These are phyloP conservation scores for Brachypteracias leptosomus DNA, from an alignment of 2,113 vertebrate genomes.

Conservation along the genomic window DNA sequence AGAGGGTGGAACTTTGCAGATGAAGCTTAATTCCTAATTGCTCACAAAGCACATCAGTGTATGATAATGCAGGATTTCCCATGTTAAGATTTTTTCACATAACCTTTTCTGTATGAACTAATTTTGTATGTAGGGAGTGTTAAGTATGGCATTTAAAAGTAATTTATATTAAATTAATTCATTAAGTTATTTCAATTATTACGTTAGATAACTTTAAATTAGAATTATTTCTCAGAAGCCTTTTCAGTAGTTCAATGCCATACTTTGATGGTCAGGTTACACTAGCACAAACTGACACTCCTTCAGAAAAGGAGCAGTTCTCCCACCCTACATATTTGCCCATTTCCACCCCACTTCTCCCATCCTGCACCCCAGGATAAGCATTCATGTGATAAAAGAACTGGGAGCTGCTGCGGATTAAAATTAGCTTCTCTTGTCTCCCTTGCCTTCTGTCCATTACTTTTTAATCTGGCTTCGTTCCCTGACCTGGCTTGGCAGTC, in stretches of 20 bases:
- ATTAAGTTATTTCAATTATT: background rate
- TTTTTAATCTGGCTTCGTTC: background rate
- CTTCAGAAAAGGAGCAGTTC: background rate
- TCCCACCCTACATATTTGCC: background rate
- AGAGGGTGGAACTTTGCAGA: background rate
- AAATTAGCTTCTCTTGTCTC: background rate
- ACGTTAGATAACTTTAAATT: background rate
- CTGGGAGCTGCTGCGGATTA: background rate
- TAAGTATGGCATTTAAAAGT: background rate
- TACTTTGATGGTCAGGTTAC: background rate
- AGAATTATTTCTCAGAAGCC: background rate
- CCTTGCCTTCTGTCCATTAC: background rate
- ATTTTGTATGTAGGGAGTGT: background rate
- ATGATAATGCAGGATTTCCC: background rate
- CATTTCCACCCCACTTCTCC: background rate
- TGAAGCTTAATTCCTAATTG: background rate
- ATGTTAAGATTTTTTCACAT: background rate
- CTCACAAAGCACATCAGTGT: background rate
- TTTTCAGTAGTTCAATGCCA: background rate
- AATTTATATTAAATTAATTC: background rate
- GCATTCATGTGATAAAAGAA: background rate
- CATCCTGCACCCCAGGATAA: background rate
- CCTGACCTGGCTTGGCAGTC: background rate
- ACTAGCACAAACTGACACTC: background rate
- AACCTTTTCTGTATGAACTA: background rate